Evolutionary conservation across 2,797 vertebrate genomes (phyloP).

Genomic region (Hypotaenidia okinawae): DNA sequence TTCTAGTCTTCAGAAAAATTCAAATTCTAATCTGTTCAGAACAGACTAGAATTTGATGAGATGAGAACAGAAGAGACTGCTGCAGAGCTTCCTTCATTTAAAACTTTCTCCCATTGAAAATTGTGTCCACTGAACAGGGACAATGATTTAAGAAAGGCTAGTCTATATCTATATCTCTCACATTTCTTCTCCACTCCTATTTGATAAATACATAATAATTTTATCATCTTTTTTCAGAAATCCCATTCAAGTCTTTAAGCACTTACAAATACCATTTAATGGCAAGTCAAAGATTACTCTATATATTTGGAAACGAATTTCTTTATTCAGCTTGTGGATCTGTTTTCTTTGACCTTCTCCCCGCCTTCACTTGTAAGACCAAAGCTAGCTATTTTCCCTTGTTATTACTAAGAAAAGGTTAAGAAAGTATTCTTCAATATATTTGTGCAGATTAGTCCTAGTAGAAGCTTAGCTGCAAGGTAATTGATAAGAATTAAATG

Average conservation of each 20-base stretch:
- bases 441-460: not conserved
- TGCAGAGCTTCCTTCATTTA: not conserved
- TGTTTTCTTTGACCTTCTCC: not conserved
- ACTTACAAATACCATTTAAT: not conserved
- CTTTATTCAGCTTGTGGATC: not conserved
- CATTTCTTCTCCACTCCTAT: not conserved
- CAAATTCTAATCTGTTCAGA: not conserved
- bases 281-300: not conserved
- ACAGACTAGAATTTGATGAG: not conserved
- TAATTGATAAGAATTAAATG: not conserved
- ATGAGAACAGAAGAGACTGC: not conserved
- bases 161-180: not conserved
- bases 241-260: not conserved
- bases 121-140: not conserved
- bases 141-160: not conserved
- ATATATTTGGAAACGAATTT: not conserved
- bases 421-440: constrained; percentile 8
- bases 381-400: not conserved
- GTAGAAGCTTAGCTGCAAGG: not conserved
- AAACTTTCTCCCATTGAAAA: not conserved
- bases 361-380: not conserved
- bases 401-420: constrained; percentile 34
- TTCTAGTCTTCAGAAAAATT: too few species aligned
- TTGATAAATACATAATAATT: not conserved
- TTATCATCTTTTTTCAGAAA: not conserved